phyloP scores from a whole-genome alignment of 2,113 vertebrate genomes.

The Grammomys dolichurus region DNA sequence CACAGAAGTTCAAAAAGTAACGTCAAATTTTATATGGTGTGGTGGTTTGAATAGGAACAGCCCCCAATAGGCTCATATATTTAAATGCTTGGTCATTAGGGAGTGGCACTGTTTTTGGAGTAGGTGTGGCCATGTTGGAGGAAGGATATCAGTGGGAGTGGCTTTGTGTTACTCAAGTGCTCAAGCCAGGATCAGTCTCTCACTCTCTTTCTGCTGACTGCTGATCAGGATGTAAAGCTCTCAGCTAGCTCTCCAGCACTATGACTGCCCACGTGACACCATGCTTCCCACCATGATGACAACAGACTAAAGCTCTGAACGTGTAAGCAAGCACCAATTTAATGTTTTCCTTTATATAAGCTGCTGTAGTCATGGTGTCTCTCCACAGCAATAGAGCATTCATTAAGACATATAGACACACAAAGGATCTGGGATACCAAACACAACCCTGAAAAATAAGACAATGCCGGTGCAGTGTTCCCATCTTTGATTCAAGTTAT shows the following conservation, averaged over 20 bases:
- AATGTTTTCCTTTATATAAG: neutral
- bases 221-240: neutral
- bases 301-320: neutral
- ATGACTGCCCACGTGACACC: neutral
- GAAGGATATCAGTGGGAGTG: neutral
- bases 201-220: neutral
- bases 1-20: neutral
- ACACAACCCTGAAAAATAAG: neutral
- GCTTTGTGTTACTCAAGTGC: too few relatives aligned
- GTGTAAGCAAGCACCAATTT: neutral
- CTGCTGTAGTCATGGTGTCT: neutral
- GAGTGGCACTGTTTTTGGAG: neutral
- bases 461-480: neutral
- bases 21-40: neutral
- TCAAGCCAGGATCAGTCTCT: neutral
- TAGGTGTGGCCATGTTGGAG: neutral
- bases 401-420: neutral
- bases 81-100: neutral
- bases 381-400: neutral
- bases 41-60: neutral
- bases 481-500: neutral
- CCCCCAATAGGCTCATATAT: neutral
- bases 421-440: fast-evolving
- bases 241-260: neutral
- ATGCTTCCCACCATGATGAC: neutral